A percentile compares a stretch with the other conserved stretches of the same genome.
phyloP scores from a whole-genome alignment of 2,888 invertebrate species.

The Hyposoter dolosus region DNA sequence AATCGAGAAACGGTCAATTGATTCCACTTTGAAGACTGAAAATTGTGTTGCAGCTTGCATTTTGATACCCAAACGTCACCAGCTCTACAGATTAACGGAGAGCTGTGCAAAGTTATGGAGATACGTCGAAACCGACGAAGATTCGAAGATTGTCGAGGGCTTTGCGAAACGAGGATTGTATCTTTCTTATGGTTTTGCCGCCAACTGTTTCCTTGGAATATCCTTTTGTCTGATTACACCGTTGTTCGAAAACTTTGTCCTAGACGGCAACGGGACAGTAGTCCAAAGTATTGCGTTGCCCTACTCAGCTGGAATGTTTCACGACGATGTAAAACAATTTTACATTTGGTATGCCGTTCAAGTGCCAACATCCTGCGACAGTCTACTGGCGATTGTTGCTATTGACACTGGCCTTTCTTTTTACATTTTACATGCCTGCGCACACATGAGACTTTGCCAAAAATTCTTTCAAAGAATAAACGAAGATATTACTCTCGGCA shows the following conservation, averaged over 20 bases:
- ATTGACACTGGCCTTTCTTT: constrained; percentile 60
- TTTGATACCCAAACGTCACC: constrained; percentile 55
- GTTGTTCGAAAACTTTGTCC: constrained; percentile 23
- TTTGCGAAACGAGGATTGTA: constrained; percentile 58
- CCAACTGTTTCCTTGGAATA: constrained; percentile 67
- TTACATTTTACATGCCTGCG: constrained; percentile 64
- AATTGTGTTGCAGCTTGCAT: constrained; percentile 42
- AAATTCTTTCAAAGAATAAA: constrained; percentile 27
- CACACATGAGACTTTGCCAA: constrained; percentile 50
- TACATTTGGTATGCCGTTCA: constrained; percentile 61
- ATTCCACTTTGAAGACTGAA: not conserved
- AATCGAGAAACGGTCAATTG: not conserved
- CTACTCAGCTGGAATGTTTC: constrained; percentile 60
- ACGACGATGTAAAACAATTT: constrained; percentile 43
- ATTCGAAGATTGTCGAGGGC: constrained; percentile 29
- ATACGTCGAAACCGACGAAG: constrained; percentile 58
- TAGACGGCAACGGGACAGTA: constrained; percentile 58
- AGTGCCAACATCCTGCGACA: constrained; percentile 42
- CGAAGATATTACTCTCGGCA: constrained; percentile 15
- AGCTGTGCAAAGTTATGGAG: constrained; percentile 70
- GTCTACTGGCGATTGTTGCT: constrained; percentile 46
- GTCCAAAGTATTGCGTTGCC: constrained; percentile 61
- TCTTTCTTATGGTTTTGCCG: constrained; percentile 68
- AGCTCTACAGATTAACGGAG: constrained; percentile 55
- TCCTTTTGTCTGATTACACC: constrained; percentile 58